Evolutionary conservation across 2,113 vertebrate species (phyloP).

Genomic region (pig (Sus scrofa)): DNA sequence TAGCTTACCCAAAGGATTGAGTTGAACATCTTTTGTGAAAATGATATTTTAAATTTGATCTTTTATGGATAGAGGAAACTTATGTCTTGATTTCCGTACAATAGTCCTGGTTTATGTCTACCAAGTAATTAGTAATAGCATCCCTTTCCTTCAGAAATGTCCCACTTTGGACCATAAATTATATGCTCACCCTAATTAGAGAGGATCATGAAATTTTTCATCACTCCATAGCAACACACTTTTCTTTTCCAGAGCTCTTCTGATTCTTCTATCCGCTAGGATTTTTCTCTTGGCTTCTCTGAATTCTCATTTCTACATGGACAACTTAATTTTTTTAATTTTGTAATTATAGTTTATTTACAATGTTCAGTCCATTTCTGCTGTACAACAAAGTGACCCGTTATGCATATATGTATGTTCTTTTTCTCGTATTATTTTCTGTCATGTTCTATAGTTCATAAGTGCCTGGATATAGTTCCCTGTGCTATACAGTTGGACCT

Average conservation of each 20-base stretch:
- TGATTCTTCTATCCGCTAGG: background rate
- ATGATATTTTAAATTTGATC: background rate
- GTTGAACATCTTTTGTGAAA: constrained; percentile 28
- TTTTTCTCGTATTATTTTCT: no score
- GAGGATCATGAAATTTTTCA: background rate
- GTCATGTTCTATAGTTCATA: no score
- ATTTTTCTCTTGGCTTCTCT: constrained; percentile 35
- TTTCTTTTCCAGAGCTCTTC: constrained; percentile 52
- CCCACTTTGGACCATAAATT: constrained; percentile 30
- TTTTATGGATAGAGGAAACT: background rate
- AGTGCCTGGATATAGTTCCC: no score
- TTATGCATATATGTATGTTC: no score
- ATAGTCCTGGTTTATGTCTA: background rate
- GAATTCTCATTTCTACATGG: background rate
- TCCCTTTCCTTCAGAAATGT: constrained; percentile 49
- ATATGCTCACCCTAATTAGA: constrained; percentile 9
- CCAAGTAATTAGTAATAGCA: constrained; percentile 26
- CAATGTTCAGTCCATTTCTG: no score
- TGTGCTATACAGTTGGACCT: no score
- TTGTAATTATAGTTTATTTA: no score
- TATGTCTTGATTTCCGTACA: constrained; percentile 28
- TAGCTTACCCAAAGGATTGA: constrained; percentile 24
- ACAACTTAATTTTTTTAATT: background rate
- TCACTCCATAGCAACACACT: background rate
- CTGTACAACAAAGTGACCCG: no score